phyloP scores from a whole-genome alignment of 2,797 vertebrate species.

The Megalops cyprinoides region DNA sequence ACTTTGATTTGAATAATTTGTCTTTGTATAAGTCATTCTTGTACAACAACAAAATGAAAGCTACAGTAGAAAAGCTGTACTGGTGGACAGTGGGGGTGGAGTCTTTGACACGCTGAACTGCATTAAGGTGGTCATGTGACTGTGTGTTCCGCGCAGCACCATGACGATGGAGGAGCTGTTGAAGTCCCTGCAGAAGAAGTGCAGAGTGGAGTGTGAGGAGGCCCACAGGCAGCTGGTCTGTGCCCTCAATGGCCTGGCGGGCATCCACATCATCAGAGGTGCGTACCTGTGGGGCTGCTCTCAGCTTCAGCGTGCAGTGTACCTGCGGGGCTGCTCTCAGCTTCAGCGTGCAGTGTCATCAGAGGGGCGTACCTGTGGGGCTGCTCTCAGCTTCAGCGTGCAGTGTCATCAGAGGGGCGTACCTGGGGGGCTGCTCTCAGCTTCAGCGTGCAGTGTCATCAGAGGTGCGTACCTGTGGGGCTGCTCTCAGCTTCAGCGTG shows the following conservation, averaged over 20 bases:
- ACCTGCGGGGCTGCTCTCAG: no score
- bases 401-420: no score
- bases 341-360: no score
- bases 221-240: conserved; percentile 95
- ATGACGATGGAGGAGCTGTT: conserved; percentile 99
- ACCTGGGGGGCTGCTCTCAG: background rate
- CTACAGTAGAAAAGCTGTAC: no score
- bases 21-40: background rate
- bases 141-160: conserved; percentile 75
- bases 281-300: conserved; percentile 38
- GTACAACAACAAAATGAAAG: background rate
- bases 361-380: background rate
- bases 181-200: conserved; percentile 96
- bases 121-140: no score
- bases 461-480: no score
- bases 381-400: no score
- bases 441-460: background rate
- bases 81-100: no score
- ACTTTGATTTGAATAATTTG: background rate
- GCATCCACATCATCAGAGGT: conserved; percentile 99
- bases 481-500: no score
- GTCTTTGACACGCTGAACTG: no score
- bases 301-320: no score
- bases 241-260: conserved; percentile 94
- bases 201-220: conserved; percentile 95